phyloP scores from a whole-genome alignment of 2,888 invertebrate species.

The Drosophila testacea region DNA sequence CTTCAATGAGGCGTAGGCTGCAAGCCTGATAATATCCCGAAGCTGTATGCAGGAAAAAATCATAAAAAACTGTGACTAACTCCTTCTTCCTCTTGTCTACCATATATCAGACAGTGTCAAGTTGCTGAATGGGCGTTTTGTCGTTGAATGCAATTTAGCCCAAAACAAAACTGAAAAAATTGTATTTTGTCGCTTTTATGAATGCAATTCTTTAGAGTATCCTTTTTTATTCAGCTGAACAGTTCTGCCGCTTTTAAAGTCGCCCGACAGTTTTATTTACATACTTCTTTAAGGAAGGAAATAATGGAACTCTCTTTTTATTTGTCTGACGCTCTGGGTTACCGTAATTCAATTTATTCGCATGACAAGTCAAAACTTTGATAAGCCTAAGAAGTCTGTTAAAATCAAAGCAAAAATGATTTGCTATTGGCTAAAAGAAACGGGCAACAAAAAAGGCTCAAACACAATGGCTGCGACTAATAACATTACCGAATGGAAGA shows the following conservation, averaged over 20 bases:
- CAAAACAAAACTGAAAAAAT: constrained; percentile 43
- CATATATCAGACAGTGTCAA: constrained; percentile 63
- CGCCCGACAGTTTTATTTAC: neutral
- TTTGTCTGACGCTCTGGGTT: neutral
- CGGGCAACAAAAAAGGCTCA: constrained; percentile 31
- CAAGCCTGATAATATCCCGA: constrained; percentile 45
- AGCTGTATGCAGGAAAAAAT: constrained; percentile 16
- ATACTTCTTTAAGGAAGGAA: neutral
- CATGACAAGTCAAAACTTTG: constrained; percentile 10
- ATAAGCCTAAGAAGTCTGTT: constrained; percentile 32
- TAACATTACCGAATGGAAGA: constrained; percentile 49
- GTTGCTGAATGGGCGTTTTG: constrained; percentile 64
- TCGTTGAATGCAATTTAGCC: constrained; percentile 60
- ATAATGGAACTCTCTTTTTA: no score
- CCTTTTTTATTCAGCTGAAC: neutral
- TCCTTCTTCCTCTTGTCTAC: constrained; percentile 20
- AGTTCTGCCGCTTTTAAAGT: constrained; percentile 2
- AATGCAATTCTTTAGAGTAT: constrained; percentile 16
- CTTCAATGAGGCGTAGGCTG: constrained; percentile 63
- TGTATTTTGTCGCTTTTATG: constrained; percentile 29
- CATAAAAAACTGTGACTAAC: constrained; percentile 25
- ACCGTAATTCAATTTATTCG: constrained; percentile 18
- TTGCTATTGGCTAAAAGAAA: constrained; percentile 24
- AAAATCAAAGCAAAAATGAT: constrained; percentile 31
- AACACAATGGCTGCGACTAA: constrained; percentile 55